Evolutionary conservation across 2,888 invertebrate genomes (phyloP), one percentile per base, ranked within the genome.

Genomic region (Augochlorella aurata): DNA sequence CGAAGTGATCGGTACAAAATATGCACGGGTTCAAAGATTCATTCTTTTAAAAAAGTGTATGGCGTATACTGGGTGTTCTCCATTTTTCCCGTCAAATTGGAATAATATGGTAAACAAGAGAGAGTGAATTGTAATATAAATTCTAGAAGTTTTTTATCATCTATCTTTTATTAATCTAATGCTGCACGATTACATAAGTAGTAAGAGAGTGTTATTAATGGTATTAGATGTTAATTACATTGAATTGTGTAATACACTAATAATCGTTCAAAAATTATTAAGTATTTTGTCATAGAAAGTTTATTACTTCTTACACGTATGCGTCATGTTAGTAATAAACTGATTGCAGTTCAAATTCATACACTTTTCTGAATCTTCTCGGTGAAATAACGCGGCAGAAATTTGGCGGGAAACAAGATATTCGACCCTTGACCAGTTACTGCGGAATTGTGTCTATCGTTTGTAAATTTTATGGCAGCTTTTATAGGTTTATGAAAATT

Each of bases 1-100:
- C 12, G 24, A 12, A 50, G 54, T n/a, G 29, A 75, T 72, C 24
- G 71, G 52, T 52, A 47, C 29, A 9, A 52, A 66, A 14, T 44
- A 38, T 58, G 49, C 14, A 8, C n/a, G n/a, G 44, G n/a, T 65
- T 12, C 44, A 44, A 65, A 65, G 18, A 65, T 12, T n/a, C n/a
- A n/a, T 18, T 5, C 38, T 10, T 10, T 21, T n/a, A n/a, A n/a
- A 1, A 12, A 44, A 65, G 5, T 44, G 12, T n/a, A 24, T 58
- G 8, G 8, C 38, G 4, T 44, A n/a, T 38, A 38, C 38, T 38
- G 18, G 9, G 38, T 63, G 38, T 38, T 63, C 18, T 8, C 3
- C 3, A 8, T 38, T 63, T 63, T 63, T 29, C 21, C 29, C 29
- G 24, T 16, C 29, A 61, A 29, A 61, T 29, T 29, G 29, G 1